phyloP scores from a whole-genome alignment of 2,113 vertebrate genomes.

The Mohoua ochrocephala region DNA sequence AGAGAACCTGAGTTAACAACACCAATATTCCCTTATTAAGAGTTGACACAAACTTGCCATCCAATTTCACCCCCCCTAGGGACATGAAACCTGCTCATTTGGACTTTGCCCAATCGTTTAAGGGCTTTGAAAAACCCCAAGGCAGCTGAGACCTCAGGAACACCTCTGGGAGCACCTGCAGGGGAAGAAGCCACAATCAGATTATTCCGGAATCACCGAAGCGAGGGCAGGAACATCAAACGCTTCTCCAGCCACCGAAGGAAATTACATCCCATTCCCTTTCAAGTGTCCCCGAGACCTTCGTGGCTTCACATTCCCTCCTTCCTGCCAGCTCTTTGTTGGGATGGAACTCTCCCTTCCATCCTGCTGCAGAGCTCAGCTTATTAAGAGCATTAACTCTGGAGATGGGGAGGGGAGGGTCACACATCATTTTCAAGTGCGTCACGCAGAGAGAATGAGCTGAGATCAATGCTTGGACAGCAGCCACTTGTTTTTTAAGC shows the following conservation, averaged over 20 bases:
- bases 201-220: neutral
- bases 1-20: neutral
- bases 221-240: neutral
- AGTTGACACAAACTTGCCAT: neutral
- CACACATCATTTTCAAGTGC: neutral
- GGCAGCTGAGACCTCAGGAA: neutral
- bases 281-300: neutral
- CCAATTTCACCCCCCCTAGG: fast-evolving
- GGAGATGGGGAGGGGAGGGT: neutral
- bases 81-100: neutral
- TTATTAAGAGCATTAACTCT: neutral
- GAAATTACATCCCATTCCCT: neutral
- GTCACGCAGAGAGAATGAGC: neutral
- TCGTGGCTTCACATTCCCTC: neutral
- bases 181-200: neutral
- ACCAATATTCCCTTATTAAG: neutral
- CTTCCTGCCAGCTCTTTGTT: neutral
- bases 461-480: neutral
- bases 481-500: neutral
- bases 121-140: neutral
- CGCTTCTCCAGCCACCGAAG: neutral
- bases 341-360: neutral
- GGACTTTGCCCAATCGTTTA: neutral
- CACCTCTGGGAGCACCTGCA: neutral
- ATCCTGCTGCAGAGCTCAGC: neutral